Conservation (phyloP, 1,140 invertebrate species). For the Berghia stephanieae region DNA sequence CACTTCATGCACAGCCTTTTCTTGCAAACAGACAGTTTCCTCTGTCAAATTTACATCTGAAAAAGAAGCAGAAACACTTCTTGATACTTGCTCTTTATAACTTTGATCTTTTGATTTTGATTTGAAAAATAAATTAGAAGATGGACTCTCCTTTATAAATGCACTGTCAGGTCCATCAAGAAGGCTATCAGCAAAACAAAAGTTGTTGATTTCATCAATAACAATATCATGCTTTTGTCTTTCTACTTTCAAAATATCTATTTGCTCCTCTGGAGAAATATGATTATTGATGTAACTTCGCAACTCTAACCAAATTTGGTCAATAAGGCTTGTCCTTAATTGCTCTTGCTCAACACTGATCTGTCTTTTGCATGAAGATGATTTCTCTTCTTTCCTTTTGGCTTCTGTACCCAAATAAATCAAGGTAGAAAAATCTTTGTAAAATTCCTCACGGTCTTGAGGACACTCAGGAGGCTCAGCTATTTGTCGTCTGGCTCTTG, state of each 20-base stretch:
- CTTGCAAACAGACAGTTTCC: slow-evolving; percentile 46
- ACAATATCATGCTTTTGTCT: slow-evolving; percentile 77
- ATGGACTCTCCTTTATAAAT: background rate
- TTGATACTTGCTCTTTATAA: slow-evolving; percentile 3
- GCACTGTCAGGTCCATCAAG: slow-evolving; percentile 25
- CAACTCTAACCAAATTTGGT: slow-evolving; percentile 89
- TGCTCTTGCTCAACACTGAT: slow-evolving; percentile 83
- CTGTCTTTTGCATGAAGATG: slow-evolving; percentile 66
- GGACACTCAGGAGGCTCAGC: slow-evolving; percentile 60
- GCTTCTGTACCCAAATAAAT: slow-evolving; percentile 77
- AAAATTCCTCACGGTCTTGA: slow-evolving; percentile 72
- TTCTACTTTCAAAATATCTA: slow-evolving; percentile 79
- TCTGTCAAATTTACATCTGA: slow-evolving; percentile 42
- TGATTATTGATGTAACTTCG: slow-evolving; percentile 81
- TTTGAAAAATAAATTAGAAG: background rate
- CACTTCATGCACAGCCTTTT: slow-evolving; percentile 77
- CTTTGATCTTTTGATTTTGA: background rate
- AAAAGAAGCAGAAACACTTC: slow-evolving; percentile 46
- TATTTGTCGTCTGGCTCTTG: slow-evolving; percentile 39
- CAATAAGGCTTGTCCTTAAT: slow-evolving; percentile 88
- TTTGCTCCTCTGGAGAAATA: slow-evolving; percentile 77
- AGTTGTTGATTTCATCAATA: slow-evolving; percentile 80
- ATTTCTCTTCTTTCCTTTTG: slow-evolving; percentile 68
- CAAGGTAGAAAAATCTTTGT: slow-evolving; percentile 76
- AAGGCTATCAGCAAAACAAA: slow-evolving; percentile 69